These are phyloP conservation scores for Thalassarche chlororhynchos DNA, from an alignment of 2,113 vertebrate species.

Conservation along the genomic window DNA sequence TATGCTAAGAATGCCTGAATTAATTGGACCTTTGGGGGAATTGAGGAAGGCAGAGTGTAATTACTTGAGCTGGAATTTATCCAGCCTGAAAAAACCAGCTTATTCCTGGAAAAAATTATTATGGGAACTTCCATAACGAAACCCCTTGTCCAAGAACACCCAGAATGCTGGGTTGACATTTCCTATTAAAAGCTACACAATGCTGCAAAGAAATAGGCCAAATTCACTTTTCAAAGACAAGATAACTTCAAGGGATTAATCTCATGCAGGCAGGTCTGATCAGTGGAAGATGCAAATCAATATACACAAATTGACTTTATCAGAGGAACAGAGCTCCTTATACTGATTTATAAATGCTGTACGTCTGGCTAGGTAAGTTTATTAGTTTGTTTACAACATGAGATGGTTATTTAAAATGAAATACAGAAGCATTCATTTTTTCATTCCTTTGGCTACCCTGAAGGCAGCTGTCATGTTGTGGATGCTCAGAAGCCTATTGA, in stretches of 20 bases:
- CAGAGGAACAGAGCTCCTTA: background rate
- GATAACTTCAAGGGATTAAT: background rate
- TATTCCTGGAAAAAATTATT: background rate
- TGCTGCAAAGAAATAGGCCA: background rate
- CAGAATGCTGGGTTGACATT: background rate
- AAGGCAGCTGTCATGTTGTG: background rate
- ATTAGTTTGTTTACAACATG: background rate
- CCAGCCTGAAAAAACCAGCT: background rate
- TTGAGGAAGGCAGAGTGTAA: background rate
- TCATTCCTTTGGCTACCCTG: background rate
- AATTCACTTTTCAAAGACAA: background rate
- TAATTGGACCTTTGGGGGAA: slow-evolving; percentile 35
- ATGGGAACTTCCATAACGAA: background rate
- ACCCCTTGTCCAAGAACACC: background rate
- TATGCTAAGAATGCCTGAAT: background rate
- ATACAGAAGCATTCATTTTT: background rate
- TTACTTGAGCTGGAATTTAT: slow-evolving; percentile 17
- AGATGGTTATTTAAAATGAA: background rate
- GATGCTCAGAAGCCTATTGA: background rate
- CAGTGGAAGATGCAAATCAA: background rate
- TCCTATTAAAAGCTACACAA: background rate
- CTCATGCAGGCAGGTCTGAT: background rate
- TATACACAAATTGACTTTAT: background rate
- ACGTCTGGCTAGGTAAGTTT: background rate
- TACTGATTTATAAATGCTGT: background rate